Conservation (phyloP, 2,888 invertebrate species). For the Drosophila quinaria region DNA sequence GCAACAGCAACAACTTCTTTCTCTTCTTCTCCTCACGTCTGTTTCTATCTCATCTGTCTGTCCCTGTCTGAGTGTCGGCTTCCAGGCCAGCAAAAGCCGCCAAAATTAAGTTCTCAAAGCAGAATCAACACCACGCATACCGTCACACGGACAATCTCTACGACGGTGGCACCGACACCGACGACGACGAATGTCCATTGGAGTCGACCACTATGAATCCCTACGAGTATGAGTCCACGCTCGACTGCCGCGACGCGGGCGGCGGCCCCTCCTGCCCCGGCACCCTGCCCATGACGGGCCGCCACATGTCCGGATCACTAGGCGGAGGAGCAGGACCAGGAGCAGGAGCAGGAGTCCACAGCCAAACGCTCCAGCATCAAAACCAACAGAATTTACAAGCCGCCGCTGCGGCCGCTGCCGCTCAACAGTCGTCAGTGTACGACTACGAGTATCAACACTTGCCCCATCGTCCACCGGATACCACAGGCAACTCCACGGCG, state of each 20-base stretch:
- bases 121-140: slow-evolving; percentile 84
- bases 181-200: slow-evolving; percentile 85
- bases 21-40: slow-evolving; percentile 20
- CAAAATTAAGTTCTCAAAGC: slow-evolving; percentile 85
- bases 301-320: slow-evolving; percentile 47
- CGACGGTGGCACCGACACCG: slow-evolving; percentile 85
- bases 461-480: slow-evolving; percentile 82
- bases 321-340: slow-evolving; percentile 5
- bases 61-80: slow-evolving; percentile 54
- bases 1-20: slow-evolving; percentile 3
- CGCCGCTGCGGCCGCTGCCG: slow-evolving; percentile 65
- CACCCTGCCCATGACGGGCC: slow-evolving; percentile 70
- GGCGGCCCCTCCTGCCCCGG: slow-evolving; percentile 75
- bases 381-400: slow-evolving; percentile 83
- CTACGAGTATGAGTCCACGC: slow-evolving; percentile 86
- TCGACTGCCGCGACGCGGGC: slow-evolving; percentile 85
- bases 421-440: slow-evolving; percentile 82
- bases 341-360: slow-evolving; percentile 48
- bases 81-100: slow-evolving; percentile 75
- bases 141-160: slow-evolving; percentile 85
- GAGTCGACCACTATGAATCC: slow-evolving; percentile 85
- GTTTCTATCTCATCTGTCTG: slow-evolving; percentile 47
- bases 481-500: slow-evolving; percentile 75
- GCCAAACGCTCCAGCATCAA: slow-evolving; percentile 82
- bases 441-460: slow-evolving; percentile 85